Evolutionary conservation across 1,140 invertebrate species (phyloP), one percentile per base, ranked within the genome.

Genomic region (Andricus grossulariae): DNA sequence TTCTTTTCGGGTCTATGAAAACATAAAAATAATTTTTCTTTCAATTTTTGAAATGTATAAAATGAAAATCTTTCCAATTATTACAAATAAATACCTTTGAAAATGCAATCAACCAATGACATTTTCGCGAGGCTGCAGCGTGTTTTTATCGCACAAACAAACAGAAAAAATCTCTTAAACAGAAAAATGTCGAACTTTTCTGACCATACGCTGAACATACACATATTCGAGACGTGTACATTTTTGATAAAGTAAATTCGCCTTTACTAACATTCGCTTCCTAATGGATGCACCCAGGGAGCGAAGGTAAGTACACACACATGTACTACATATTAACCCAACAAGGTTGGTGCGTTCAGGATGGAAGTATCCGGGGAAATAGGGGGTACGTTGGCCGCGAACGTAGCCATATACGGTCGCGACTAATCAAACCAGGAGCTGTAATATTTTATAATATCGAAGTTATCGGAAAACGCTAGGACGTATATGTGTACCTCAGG

Each of bases 371-470:
- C 71, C 25, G 54, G 49, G 57, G 70, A 55, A 74, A 83, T 81
- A 74, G 79, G 74, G 80, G 78, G 72, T 80, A 76, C 21, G 72
- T 70, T 73, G 75, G 50, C 71, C 75, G 19, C 25, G 54, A 21
- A 50, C 57, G 55, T 52, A 39, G 25, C 50, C 78, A 72, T 71
- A 74, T 76, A 79, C 76, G 71, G 75, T 72, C 73, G 49, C 54
- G 75, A 66, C 50, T 80, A 45, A 72, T 66, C 73, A 66, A 54
- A 50, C 76, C 49, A 72, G 54, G 75, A 71, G 52, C 55, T 72
- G 54, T 76, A 72, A 81, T 84, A 84, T 84, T 84, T 84, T 74
- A 82, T 60, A 60, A 78, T 83, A 84, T 84, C 73, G 71, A 79
- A 78, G 50, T 80, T 75, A 50, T 51, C 60, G 60, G 60, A 66